Percentiles rank a stretch among this genome's conserved stretches.
Evolutionary conservation across 2,888 invertebrate species (phyloP).

Genomic region (Oxystoma pomonae): DNA sequence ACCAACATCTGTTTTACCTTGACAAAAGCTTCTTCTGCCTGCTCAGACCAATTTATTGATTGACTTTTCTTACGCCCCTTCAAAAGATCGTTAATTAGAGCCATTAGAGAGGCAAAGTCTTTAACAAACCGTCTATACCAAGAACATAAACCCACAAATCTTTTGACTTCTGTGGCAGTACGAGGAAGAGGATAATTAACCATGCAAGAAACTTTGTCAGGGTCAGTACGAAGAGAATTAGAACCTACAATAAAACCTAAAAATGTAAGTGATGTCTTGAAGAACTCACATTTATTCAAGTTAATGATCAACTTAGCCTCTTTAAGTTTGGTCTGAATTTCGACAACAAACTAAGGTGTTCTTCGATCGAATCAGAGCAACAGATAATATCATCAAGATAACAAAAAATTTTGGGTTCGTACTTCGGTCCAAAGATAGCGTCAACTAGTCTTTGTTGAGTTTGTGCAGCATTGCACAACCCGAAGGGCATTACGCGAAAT

Average conservation of each 20-base stretch:
- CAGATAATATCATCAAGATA: slow-evolving; percentile 29
- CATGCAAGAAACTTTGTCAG: neutral
- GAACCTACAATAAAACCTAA: neutral
- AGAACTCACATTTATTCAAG: slow-evolving; percentile 8
- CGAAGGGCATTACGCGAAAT: neutral
- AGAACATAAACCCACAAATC: too few relatives aligned
- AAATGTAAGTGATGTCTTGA: neutral
- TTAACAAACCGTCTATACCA: too few relatives aligned
- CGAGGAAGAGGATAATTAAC: neutral
- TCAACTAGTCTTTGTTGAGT: neutral
- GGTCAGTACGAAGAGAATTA: neutral
- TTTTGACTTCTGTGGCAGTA: slow-evolving; percentile 31
- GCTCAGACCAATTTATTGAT: too few relatives aligned
- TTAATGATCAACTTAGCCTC: slow-evolving; percentile 18
- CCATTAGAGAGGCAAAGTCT: too few relatives aligned
- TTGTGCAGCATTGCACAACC: neutral
- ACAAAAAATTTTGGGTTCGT: slow-evolving; percentile 7
- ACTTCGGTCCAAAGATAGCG: neutral
- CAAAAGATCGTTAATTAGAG: too few relatives aligned
- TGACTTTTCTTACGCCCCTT: too few relatives aligned
- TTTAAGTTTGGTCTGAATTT: slow-evolving; percentile 6
- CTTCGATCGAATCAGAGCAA: slow-evolving; percentile 17
- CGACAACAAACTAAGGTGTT: slow-evolving; percentile 21
- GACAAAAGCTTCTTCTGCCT: too few relatives aligned
- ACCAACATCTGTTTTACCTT: too few relatives aligned